Percentiles rank a stretch among this genome's conserved stretches.
phyloP scores from a whole-genome alignment of 2,797 vertebrate species.

The Telmatherina bonti region DNA sequence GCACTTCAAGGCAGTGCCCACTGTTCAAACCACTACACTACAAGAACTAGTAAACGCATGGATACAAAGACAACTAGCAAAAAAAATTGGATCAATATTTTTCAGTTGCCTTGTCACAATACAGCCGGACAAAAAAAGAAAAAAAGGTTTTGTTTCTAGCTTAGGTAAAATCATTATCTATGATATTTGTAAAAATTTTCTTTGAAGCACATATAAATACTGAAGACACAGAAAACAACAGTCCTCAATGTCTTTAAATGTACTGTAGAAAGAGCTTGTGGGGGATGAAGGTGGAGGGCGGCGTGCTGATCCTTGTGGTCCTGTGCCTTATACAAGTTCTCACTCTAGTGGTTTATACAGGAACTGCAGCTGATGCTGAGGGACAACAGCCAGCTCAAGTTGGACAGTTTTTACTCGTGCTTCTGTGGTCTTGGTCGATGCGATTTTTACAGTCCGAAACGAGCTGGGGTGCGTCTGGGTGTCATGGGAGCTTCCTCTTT shows the following conservation, averaged over 20 bases:
- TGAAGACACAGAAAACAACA: conserved; percentile 35
- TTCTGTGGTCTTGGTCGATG: conserved; percentile 17
- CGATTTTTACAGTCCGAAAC: conserved; percentile 89
- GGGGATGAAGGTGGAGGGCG: conserved; percentile 36
- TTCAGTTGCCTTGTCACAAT: conserved; percentile 29
- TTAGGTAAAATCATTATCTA: conserved; percentile 36
- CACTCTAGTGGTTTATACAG: conserved; percentile 82
- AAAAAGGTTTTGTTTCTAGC: conserved; percentile 28
- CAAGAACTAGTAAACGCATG: conserved; percentile 39
- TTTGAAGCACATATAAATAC: conserved; percentile 37
- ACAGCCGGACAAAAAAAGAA: conserved; percentile 38
- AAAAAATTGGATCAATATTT: conserved; percentile 43
- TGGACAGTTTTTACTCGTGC: conserved; percentile 19
- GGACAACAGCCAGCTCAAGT: conserved; percentile 19
- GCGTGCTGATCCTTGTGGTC: conserved; percentile 25
- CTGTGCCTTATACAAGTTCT: conserved; percentile 86
- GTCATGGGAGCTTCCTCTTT: conserved; percentile 93
- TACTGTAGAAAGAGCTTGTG: conserved; percentile 33
- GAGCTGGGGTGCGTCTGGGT: conserved; percentile 91
- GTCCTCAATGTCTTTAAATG: conserved; percentile 47
- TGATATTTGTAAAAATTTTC: conserved; percentile 45
- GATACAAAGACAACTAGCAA: conserved; percentile 51
- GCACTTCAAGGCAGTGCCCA: conserved; percentile 44
- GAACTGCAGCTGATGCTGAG: conserved; percentile 70
- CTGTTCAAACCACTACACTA: conserved; percentile 41